A percentile compares a stretch with the other conserved stretches of the same genome.
These are phyloP conservation scores for Chymomyza fuscimana DNA, from an alignment of 2,888 invertebrate genomes.

Conservation along the genomic window DNA sequence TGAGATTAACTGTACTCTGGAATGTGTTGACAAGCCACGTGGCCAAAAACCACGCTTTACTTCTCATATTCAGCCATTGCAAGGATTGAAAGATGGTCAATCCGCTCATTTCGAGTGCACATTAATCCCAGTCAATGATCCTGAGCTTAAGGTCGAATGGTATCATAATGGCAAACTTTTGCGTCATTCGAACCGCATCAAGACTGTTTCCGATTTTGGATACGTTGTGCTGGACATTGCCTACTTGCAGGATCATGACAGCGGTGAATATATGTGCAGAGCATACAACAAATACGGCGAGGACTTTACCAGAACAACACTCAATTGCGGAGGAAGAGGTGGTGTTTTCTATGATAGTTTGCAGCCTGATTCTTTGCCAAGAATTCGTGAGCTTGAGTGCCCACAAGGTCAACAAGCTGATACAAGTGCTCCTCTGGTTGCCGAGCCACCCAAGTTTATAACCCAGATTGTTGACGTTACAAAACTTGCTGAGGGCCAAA, in stretches of 20 bases:
- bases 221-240: slow-evolving; percentile 96
- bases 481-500: slow-evolving; percentile 95
- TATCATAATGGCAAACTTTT: slow-evolving; percentile 95
- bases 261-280: slow-evolving; percentile 95
- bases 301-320: slow-evolving; percentile 91
- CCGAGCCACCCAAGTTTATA: slow-evolving; percentile 93
- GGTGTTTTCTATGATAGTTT: slow-evolving; percentile 93
- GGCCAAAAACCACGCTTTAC: slow-evolving; percentile 94
- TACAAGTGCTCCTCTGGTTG: slow-evolving; percentile 84
- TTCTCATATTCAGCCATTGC: slow-evolving; percentile 90
- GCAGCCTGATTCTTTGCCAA: slow-evolving; percentile 93
- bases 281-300: slow-evolving; percentile 95
- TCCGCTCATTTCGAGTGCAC: slow-evolving; percentile 97
- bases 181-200: slow-evolving; percentile 93
- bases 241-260: slow-evolving; percentile 95
- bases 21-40: slow-evolving; percentile 90
- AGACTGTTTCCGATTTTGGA: slow-evolving; percentile 96
- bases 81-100: slow-evolving; percentile 94
- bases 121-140: slow-evolving; percentile 95
- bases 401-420: slow-evolving; percentile 82
- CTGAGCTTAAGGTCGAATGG: slow-evolving; percentile 97
- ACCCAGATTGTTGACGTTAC: slow-evolving; percentile 92
- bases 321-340: slow-evolving; percentile 90
- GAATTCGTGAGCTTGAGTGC: slow-evolving; percentile 92
- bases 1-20: slow-evolving; percentile 90